phyloP scores from a whole-genome alignment of 2,797 vertebrate genomes.

The Nothura maculosa region DNA sequence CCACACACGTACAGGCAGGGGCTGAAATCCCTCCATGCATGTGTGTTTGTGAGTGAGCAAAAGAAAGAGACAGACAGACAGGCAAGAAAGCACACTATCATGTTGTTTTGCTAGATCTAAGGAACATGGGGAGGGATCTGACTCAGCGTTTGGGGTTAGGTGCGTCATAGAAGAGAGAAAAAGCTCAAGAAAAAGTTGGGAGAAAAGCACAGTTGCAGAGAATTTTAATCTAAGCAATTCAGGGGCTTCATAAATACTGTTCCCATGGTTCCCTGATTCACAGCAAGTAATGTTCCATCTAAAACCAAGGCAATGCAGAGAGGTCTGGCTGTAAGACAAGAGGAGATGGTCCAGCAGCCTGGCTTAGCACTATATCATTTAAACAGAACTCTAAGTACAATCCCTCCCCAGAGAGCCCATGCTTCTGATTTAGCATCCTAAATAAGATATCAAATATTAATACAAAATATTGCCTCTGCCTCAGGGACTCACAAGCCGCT shows the following conservation, averaged over 20 bases:
- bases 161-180: neutral
- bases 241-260: neutral
- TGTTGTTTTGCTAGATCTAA: neutral
- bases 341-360: neutral
- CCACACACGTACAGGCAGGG: neutral
- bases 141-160: conserved; percentile 17
- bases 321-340: conserved; percentile 24
- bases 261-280: neutral
- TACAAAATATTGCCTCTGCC: conserved; percentile 67
- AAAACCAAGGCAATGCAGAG: conserved; percentile 9
- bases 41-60: neutral
- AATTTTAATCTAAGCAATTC: neutral
- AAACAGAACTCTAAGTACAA: conserved; percentile 33
- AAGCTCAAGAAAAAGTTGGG: neutral
- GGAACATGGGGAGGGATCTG: neutral
- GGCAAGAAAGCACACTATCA: neutral
- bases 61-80: neutral
- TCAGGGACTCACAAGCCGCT: conserved; percentile 54
- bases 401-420: conserved; percentile 46
- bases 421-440: conserved; percentile 70
- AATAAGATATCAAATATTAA: conserved; percentile 78
- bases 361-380: conserved; percentile 40
- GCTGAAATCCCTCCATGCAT: neutral
- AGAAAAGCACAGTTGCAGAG: neutral
- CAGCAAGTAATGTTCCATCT: neutral